Conservation (phyloP, 2,888 invertebrate genomes). For the Caenorhabditis sp. region DNA sequence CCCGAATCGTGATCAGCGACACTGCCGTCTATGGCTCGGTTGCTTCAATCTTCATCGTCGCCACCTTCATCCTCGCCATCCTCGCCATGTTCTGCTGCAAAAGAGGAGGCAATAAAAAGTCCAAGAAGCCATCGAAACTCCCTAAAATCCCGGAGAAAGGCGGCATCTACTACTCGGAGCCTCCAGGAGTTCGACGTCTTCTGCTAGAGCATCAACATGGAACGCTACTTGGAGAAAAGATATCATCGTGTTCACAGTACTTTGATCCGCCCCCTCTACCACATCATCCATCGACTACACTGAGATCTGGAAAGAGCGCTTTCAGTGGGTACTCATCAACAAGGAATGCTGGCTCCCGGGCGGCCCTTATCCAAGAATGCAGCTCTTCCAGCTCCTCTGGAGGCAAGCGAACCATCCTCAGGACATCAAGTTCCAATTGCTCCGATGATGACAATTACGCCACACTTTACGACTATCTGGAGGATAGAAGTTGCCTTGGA, state of each 20-base stretch:
- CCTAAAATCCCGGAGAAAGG: constrained; percentile 35
- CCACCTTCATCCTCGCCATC: constrained; percentile 89
- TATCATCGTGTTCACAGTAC: constrained; percentile 62
- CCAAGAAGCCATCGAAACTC: constrained; percentile 25
- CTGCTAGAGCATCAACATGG: constrained; percentile 75
- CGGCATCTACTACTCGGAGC: constrained; percentile 71
- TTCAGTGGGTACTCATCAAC: constrained; percentile 74
- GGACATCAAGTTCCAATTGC: constrained; percentile 69
- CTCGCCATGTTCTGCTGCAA: constrained; percentile 85
- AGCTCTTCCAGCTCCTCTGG: constrained; percentile 73
- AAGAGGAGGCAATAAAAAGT: constrained; percentile 49
- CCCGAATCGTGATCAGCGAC: constrained; percentile 56
- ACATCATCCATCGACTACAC: constrained; percentile 67
- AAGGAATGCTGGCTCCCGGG: constrained; percentile 76
- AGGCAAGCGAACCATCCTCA: constrained; percentile 66
- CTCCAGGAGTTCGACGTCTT: constrained; percentile 74
- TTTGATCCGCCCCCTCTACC: constrained; percentile 62
- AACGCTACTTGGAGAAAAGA: constrained; percentile 48
- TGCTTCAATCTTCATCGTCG: constrained; percentile 87
- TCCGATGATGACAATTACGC: constrained; percentile 80
- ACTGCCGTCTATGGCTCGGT: constrained; percentile 84
- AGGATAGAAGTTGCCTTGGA: constrained; percentile 64
- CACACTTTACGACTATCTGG: constrained; percentile 81
- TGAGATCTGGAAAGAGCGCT: constrained; percentile 71
- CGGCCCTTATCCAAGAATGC: constrained; percentile 78